phyloP scores from a whole-genome alignment of 2,113 vertebrate species.

The Candoia aspera region DNA sequence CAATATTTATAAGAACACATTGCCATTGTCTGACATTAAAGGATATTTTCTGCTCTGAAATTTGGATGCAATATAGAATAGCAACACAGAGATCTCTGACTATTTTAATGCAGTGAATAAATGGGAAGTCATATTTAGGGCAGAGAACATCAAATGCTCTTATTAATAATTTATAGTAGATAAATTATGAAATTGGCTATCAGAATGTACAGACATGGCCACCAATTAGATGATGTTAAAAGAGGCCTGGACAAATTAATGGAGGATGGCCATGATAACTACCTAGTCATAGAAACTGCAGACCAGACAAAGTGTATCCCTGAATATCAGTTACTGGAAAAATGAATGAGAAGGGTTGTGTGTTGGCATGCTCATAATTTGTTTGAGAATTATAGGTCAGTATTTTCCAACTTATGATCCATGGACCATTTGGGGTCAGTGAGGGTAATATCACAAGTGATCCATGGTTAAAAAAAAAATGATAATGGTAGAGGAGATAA shows the following conservation, averaged over 20 bases:
- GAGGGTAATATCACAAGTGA: background rate
- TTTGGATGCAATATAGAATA: background rate
- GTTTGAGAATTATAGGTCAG: background rate
- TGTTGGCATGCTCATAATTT: background rate
- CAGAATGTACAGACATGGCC: too few species aligned
- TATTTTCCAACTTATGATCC: background rate
- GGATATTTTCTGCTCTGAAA: conserved; percentile 33
- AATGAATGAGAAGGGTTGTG: background rate
- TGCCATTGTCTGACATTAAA: conserved; percentile 26
- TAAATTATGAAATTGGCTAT: background rate
- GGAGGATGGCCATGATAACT: background rate
- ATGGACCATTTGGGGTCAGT: background rate
- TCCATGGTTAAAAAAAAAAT: background rate
- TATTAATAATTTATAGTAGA: background rate
- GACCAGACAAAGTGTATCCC: background rate
- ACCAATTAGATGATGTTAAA: background rate
- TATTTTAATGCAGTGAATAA: background rate
- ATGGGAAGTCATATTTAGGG: background rate
- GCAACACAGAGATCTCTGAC: rapidly evolving
- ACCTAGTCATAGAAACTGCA: background rate
- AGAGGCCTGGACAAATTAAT: background rate
- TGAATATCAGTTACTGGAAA: background rate
- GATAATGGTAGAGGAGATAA: background rate
- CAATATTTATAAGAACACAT: conserved; percentile 38
- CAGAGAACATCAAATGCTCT: background rate